Evolutionary conservation across 1,140 invertebrate genomes (phyloP), one percentile per base, ranked within the genome.

Genomic region (Piezodorus guildinii): DNA sequence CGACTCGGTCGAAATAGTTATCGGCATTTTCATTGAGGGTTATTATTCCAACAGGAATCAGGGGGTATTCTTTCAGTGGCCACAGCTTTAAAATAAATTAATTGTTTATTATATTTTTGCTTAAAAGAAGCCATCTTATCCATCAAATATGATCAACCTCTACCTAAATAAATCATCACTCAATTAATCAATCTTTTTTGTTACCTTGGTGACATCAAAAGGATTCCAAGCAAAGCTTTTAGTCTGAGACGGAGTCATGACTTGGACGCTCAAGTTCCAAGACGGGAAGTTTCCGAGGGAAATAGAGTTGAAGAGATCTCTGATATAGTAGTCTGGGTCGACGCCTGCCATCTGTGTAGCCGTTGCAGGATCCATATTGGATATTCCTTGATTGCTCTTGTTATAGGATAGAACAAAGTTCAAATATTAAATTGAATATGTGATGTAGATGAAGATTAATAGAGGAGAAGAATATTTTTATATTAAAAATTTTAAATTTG

Each of bases 1-100:
- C 96, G 9, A 98, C 84, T 72, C 95, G 90, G 46, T 89, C 83
- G 75, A 94, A 95, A 74, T 95, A 96, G 73, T 96, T 97, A 66
- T 83, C 83, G 1, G 94, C 89, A 74, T 95, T 96, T 58, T 83
- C 79, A 73, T 96, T 85, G 27, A 98, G 78, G 0, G 91, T 86
- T 67, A 99, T 72, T 74, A 87, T 86, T 2, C 96, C 96, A 3
- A 96, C 93, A 4, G 84, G 85, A 62, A 94, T 93, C 46, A 98
- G 76, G 9, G 95, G 95, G 73, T 79, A 96, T 16, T 96, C 87
- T 17, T 76, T 76, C 58, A 97, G 93, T 0, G 92, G 85, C 94
- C 94, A 97, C 12, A 95, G 71, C 72, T 30, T 30, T 30, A 30
- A 30, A 30, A 30, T 30, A 30, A 30, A 30, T 30, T 30, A 56